phyloP scores from a whole-genome alignment of 2,888 invertebrate species.

The Muscina levida region DNA sequence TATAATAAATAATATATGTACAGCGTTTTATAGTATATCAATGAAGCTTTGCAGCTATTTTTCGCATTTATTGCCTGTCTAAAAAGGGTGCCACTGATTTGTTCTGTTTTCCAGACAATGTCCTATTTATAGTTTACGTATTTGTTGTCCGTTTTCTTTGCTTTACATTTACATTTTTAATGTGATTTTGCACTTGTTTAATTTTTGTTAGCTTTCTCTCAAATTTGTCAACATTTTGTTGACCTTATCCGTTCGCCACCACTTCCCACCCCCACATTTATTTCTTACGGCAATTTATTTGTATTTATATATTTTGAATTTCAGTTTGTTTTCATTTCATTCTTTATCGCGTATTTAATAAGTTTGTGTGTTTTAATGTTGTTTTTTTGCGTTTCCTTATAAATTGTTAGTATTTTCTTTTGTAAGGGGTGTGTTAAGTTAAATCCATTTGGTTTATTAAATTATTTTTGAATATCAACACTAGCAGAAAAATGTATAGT shows the following conservation, averaged over 20 bases:
- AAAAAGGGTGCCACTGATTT: too few relatives aligned
- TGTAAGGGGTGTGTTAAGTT: constrained; percentile 21
- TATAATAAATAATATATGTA: too few relatives aligned
- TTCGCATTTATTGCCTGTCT: too few relatives aligned
- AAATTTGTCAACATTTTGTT: constrained; percentile 47
- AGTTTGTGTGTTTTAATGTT: constrained; percentile 20
- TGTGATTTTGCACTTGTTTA: background rate
- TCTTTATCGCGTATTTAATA: constrained; percentile 56
- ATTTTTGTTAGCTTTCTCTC: constrained; percentile 33
- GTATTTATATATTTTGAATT: constrained; percentile 31
- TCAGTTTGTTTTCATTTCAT: constrained; percentile 58
- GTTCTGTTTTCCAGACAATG: too few relatives aligned
- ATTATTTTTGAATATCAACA: too few relatives aligned
- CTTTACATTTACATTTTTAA: constrained; percentile 9
- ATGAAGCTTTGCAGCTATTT: too few relatives aligned
- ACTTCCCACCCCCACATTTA: background rate
- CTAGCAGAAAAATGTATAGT: too few relatives aligned
- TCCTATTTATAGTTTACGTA: background rate
- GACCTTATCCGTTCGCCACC: constrained; percentile 32
- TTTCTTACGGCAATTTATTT: too few relatives aligned
- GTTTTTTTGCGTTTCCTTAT: constrained; percentile 10
- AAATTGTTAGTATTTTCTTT: constrained; percentile 40
- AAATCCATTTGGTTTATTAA: too few relatives aligned
- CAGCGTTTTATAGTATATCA: too few relatives aligned
- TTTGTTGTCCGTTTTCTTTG: background rate